phyloP scores from a whole-genome alignment of 2,113 vertebrate genomes.

The Petrocephalus zakoni region DNA sequence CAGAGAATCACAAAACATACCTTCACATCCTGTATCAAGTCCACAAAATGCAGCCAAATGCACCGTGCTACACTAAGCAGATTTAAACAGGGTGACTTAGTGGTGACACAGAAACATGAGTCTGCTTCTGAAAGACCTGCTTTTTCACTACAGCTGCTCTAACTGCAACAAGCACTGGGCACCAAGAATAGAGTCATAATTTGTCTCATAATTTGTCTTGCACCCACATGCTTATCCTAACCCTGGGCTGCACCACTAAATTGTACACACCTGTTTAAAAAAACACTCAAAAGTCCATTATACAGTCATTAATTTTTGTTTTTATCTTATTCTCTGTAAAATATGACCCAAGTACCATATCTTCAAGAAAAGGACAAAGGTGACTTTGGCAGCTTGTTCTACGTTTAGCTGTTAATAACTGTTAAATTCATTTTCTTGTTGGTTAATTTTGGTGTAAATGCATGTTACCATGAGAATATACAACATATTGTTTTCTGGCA shows the following conservation, averaged over 20 bases:
- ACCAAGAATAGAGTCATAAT: not conserved
- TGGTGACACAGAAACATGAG: not conserved
- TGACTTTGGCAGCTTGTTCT: not conserved
- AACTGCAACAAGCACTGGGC: not conserved
- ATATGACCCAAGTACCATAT: not conserved
- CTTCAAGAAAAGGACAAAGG: not conserved
- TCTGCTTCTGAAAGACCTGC: slow-evolving; percentile 1
- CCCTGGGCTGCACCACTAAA: not conserved
- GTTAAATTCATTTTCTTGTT: not conserved
- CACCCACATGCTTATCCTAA: not conserved
- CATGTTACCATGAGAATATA: not conserved
- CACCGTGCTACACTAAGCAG: not conserved
- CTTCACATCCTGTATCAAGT: not conserved
- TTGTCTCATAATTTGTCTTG: not conserved
- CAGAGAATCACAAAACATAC: not conserved
- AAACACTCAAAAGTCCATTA: not conserved
- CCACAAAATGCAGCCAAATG: not conserved
- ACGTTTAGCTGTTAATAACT: not conserved
- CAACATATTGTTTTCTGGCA: not conserved
- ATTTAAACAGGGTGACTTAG: not conserved
- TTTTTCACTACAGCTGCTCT: not conserved
- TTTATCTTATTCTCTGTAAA: not conserved
- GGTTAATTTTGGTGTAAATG: not conserved
- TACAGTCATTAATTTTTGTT: not conserved
- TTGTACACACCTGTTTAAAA: not conserved